Conservation (phyloP, 2,888 invertebrate genomes). For the Thysanoteuthis rhombus region DNA sequence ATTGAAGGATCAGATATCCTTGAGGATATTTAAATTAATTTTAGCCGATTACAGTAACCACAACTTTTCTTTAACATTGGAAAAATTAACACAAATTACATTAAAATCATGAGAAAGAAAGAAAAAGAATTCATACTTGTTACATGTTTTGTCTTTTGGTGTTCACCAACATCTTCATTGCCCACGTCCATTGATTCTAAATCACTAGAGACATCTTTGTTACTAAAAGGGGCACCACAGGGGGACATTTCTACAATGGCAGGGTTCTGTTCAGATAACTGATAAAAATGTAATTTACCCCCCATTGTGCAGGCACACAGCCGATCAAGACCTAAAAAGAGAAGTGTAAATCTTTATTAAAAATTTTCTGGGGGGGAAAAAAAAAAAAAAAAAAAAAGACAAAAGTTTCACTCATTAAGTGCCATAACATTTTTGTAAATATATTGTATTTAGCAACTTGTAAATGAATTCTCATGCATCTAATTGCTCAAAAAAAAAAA, state of each 20-base stretch:
- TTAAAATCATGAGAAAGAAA: background rate
- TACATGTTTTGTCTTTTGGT: constrained; percentile 13
- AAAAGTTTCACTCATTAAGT: background rate
- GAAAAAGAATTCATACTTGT: background rate
- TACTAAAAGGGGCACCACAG: background rate
- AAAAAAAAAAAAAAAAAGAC: background rate
- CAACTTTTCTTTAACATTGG: no score
- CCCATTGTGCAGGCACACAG: constrained; percentile 84
- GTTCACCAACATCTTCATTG: constrained; percentile 24
- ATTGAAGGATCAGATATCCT: no score
- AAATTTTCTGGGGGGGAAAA: background rate
- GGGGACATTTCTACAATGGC: constrained; percentile 35
- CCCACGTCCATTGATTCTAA: background rate
- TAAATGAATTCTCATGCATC: no score
- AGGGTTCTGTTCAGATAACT: constrained; percentile 48
- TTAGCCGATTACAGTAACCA: no score
- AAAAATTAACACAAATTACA: no score
- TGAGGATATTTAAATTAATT: no score
- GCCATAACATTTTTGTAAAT: no score
- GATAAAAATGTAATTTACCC: constrained; percentile 81
- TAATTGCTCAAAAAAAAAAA: no score
- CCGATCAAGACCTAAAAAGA: constrained; percentile 77
- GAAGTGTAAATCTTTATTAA: background rate
- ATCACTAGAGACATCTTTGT: constrained; percentile 18
- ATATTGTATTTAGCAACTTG: no score